Base-by-base conservation (phyloP, 2,888 invertebrate genomes). In the Pantelozetes paolii region DNA sequence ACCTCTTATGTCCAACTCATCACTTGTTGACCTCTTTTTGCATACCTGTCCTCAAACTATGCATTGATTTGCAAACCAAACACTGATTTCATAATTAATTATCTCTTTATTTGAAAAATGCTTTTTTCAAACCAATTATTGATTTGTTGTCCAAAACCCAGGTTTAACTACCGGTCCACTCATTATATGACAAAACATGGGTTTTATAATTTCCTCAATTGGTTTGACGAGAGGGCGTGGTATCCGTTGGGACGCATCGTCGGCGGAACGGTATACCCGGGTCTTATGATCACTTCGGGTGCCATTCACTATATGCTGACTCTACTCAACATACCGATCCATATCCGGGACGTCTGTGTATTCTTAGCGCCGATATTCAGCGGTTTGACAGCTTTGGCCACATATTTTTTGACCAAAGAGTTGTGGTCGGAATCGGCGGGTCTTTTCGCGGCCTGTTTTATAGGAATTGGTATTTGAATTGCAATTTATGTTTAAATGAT, bases 181-280 rank as follows among this genome's bases (percentile, higher is more conserved):
- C 96, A 96, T 23, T 94, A 97, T 82, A 99, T 99, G 98, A 98
- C 98, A 32, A 89, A 97, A 83, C 92, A 98, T 90, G 98, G 97
- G 42, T 99, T 94, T 84, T 99, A 99, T 84, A 94, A 98, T 82
- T 99, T 99, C 83, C 85, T 99, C 77, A 99, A 99, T 84, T 99
- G 99, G 99, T 99, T 99, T 82, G 99, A 99, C 83, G 99, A 99
- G 82, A 86, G 98, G 80, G 99, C 99, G 71, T 99, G 99, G 99
- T 99, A 99, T 83, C 99, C 99, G 0, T 85, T 99, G 73, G 96
- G 99, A 0, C 88, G 99, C 78, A 99, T 99, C 80, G 99, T 99
- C 54, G 99, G 99, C 64, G 99, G 99, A 76, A 99, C 99, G 0
- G 98, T 85, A 50, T 99, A 98, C 83, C 99, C 99, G 28, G 99